Percentiles rank a stretch among this genome's conserved stretches.
Evolutionary conservation across 2,888 invertebrate species (phyloP).

Genomic region (Eretmocerus hayati): DNA sequence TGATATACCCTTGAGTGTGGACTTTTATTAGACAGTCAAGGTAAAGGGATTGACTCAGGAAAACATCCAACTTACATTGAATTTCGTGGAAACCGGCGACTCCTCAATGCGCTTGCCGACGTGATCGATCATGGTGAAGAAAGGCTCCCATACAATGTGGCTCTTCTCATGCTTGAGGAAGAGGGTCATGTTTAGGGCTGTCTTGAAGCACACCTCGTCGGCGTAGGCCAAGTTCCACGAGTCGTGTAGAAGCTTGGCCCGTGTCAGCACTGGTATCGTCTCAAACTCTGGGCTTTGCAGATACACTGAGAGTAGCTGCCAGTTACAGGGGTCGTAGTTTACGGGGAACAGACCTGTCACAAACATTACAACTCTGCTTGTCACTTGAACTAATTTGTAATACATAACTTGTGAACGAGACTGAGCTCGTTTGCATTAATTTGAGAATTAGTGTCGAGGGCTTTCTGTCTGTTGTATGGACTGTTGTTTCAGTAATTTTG

Average conservation of each 20-base stretch:
- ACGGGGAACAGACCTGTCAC: slow-evolving; percentile 69
- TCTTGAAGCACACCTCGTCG: slow-evolving; percentile 67
- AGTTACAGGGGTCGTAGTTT: slow-evolving; percentile 71
- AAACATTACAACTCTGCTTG: neutral
- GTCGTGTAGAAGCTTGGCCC: slow-evolving; percentile 70
- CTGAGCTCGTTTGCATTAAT: no score
- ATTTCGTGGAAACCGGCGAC: slow-evolving; percentile 60
- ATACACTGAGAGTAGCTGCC: slow-evolving; percentile 65
- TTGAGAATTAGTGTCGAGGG: no score
- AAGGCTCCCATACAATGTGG: slow-evolving; percentile 74
- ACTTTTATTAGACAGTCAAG: no score
- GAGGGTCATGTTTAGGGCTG: slow-evolving; percentile 72
- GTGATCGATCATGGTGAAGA: slow-evolving; percentile 77
- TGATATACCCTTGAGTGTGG: no score
- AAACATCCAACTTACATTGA: slow-evolving; percentile 53
- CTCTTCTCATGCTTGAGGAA: slow-evolving; percentile 67
- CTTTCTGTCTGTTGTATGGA: no score
- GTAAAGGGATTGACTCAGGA: no score
- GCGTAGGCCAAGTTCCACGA: slow-evolving; percentile 74
- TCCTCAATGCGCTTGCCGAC: slow-evolving; percentile 67
- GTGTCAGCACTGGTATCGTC: slow-evolving; percentile 62
- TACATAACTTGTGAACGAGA: no score
- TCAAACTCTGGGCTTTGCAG: slow-evolving; percentile 45
- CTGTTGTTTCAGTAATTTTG: no score
- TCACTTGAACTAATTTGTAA: no score